Evolutionary conservation across 2,888 invertebrate species (phyloP).

Genomic region (Patella pellucida): DNA sequence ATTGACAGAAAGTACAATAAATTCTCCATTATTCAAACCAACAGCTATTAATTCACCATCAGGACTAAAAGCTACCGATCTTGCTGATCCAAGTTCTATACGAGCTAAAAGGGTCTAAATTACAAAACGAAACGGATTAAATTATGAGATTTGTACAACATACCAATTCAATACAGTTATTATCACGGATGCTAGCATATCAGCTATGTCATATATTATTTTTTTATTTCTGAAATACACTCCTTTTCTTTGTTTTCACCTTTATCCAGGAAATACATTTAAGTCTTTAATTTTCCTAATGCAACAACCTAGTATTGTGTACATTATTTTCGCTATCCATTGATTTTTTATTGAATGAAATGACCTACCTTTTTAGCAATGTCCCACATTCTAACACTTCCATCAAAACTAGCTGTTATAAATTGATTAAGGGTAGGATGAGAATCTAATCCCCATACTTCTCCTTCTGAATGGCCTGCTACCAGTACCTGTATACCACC

Average conservation of each 20-base stretch:
- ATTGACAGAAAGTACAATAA: slow-evolving; percentile 59
- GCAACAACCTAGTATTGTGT: no score
- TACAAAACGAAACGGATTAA: slow-evolving; percentile 11
- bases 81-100: slow-evolving; percentile 61
- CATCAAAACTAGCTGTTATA: slow-evolving; percentile 70
- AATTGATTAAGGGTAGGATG: slow-evolving; percentile 65
- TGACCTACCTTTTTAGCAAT: slow-evolving; percentile 60
- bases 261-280: no score
- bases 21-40: slow-evolving; percentile 69
- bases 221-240: no score
- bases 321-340: no score
- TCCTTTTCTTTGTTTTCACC: no score
- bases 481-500: slow-evolving; percentile 58
- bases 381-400: slow-evolving; percentile 68
- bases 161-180: no score
- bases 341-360: background rate
- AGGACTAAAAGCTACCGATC: slow-evolving; percentile 62
- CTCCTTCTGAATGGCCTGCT: slow-evolving; percentile 69
- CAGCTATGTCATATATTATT: no score
- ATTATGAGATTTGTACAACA: no score
- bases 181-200: no score
- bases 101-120: slow-evolving; percentile 61
- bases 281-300: no score
- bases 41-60: slow-evolving; percentile 69
- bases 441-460: slow-evolving; percentile 69